Evolutionary conservation across 37 sponge, comb jelly and placozoan genomes (phyloP), one percentile per base, ranked within the genome.

Genomic region (Haliclona indistincta): DNA sequence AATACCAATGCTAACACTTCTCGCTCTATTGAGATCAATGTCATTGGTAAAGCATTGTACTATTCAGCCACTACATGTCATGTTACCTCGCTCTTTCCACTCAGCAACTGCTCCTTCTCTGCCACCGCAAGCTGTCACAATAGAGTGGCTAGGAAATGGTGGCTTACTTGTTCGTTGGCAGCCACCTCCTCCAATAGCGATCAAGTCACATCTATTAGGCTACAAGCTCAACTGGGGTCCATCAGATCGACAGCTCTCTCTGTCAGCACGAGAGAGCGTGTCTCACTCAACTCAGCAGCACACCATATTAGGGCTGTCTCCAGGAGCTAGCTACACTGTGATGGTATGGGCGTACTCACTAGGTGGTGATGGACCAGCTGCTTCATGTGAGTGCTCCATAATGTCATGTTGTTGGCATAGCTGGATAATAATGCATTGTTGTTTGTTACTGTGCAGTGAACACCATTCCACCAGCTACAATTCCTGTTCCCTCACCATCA

Each of bases 151-250:
- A 40, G 2, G 8, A 19, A 3, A 13, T 30, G 41, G 40, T 25
- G 13, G 10, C 60, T 17, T 73, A 1, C 29, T 25, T 10, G 60
- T 73, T 36, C 33, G 22, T 2, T 73, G 60, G 60, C 36, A 38
- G 13, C 36, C 74, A n/a, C 74, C 60, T 13, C 41, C 58, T 20
- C 33, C 62, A 1, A 22, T 34, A 34, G 30, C 54, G 35, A 30
- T 11, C 68, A 34, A 67, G 20, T 67, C 23, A 34, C 49, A 23
- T 1, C 17, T 79, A 51, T 7, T 38, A 26, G 74, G 74, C 34
- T 73, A 73, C 66, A 86, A 86, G 75, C 22, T 86, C 28, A 80
- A 79, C 81, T 86, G 87, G 87, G 75, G 45, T 49, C 15, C 30
- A 0, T 49, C 66, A 1, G 23, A 2, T 2, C 63, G 35, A 1